Evolutionary conservation across 2,888 invertebrate genomes (phyloP).

Genomic region (Tetramorium bicarinatum): DNA sequence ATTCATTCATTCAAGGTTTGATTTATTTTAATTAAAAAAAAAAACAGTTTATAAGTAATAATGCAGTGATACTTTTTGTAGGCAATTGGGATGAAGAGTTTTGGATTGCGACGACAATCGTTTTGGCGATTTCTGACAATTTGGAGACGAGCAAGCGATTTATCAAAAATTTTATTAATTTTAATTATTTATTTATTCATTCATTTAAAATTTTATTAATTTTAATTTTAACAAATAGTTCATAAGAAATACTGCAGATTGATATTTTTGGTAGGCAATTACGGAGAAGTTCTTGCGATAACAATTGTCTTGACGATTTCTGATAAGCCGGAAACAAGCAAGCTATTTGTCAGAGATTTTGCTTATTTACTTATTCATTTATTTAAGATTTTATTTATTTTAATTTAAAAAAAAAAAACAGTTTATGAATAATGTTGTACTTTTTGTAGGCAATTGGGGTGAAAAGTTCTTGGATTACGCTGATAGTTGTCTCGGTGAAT

Average conservation of each 20-base stretch:
- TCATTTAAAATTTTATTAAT: neutral
- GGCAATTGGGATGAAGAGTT: too few species aligned
- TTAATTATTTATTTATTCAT: neutral
- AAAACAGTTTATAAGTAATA: too few species aligned
- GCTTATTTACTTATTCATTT: neutral
- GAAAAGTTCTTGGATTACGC: neutral
- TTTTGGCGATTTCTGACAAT: neutral
- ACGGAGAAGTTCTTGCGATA: too few species aligned
- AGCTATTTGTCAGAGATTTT: neutral
- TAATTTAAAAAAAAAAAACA: neutral
- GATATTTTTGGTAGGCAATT: too few species aligned
- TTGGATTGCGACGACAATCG: too few species aligned
- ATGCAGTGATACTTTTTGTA: too few species aligned
- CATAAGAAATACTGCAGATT: too few species aligned
- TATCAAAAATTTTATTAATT: neutral
- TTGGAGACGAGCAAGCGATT: neutral
- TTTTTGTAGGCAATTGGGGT: neutral
- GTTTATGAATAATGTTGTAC: too few species aligned
- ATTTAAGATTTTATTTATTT: neutral
- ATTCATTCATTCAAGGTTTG: neutral
- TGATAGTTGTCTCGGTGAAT: neutral
- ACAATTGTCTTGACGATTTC: too few species aligned
- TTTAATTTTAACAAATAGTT: neutral
- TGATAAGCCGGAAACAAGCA: neutral
- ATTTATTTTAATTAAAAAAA: neutral